Percentiles rank a stretch among this genome's conserved stretches.
Conservation (phyloP, 2,888 invertebrate species). For the Rotaria magnacalcarata region DNA sequence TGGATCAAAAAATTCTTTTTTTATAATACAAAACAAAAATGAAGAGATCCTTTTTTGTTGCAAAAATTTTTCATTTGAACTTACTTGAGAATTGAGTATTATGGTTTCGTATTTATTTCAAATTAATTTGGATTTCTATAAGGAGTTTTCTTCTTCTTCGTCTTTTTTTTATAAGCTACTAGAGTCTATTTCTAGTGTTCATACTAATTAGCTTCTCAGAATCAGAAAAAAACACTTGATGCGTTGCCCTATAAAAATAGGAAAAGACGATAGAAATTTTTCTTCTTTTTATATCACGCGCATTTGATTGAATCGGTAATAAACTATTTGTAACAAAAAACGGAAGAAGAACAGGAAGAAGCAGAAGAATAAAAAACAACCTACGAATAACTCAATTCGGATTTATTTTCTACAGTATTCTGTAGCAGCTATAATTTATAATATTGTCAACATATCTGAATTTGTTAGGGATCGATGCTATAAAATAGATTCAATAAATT, state of each 20-base stretch:
- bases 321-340: not conserved
- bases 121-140: too few relatives aligned
- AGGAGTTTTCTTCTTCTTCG: not conserved
- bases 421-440: not conserved
- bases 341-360: not conserved
- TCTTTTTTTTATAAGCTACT: not conserved
- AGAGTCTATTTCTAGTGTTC: not conserved
- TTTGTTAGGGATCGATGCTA: not conserved
- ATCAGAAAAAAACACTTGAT: not conserved
- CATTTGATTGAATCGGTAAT: not conserved
- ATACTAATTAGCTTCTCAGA: not conserved
- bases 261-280: not conserved
- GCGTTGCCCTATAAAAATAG: not conserved
- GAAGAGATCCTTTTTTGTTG: too few relatives aligned
- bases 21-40: too few relatives aligned
- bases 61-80: too few relatives aligned
- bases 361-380: not conserved
- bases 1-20: too few relatives aligned
- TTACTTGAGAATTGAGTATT: too few relatives aligned
- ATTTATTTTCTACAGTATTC: not conserved
- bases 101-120: too few relatives aligned
- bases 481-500: not conserved
- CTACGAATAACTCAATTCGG: too few relatives aligned
- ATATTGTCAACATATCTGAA: not conserved
- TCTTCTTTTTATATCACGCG: not conserved